Conservation (phyloP, 1,140 invertebrate genomes). For the Penaeus chinensis region DNA sequence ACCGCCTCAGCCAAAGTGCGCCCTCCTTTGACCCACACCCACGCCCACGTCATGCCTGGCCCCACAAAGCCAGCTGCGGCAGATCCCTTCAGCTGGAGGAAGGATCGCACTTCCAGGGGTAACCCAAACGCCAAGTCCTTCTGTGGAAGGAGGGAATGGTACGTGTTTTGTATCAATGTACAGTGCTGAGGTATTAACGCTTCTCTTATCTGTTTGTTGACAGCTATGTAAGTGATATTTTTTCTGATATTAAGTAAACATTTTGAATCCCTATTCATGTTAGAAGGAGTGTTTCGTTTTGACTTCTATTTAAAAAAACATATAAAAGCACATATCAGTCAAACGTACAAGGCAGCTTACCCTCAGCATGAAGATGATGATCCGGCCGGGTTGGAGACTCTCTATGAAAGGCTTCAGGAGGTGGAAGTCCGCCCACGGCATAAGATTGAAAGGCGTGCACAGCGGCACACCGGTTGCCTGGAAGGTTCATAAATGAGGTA, state of each 20-base stretch:
- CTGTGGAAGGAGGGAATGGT: background rate
- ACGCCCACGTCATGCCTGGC: slow-evolving; percentile 39
- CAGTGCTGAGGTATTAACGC: no score
- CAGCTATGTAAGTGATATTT: no score
- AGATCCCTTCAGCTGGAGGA: slow-evolving; percentile 26
- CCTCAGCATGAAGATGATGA: slow-evolving; percentile 31
- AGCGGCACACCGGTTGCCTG: no score
- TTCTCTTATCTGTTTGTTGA: background rate
- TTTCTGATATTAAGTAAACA: no score
- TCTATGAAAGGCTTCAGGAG: background rate
- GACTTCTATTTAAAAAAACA: background rate
- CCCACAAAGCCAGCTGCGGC: background rate
- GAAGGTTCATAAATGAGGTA: no score
- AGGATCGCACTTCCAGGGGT: background rate
- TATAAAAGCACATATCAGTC: no score
- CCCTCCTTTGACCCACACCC: slow-evolving; percentile 42
- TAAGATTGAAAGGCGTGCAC: background rate
- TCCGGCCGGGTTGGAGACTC: slow-evolving; percentile 24
- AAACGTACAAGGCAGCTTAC: background rate
- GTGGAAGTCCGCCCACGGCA: slow-evolving; percentile 34
- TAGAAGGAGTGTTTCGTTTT: no score
- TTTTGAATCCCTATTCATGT: no score
- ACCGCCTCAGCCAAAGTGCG: slow-evolving; percentile 29
- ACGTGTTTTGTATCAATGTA: background rate
- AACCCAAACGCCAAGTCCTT: slow-evolving; percentile 24